Evolutionary conservation across 2,113 vertebrate genomes (phyloP).

Genomic region (Aegithalos caudatus): DNA sequence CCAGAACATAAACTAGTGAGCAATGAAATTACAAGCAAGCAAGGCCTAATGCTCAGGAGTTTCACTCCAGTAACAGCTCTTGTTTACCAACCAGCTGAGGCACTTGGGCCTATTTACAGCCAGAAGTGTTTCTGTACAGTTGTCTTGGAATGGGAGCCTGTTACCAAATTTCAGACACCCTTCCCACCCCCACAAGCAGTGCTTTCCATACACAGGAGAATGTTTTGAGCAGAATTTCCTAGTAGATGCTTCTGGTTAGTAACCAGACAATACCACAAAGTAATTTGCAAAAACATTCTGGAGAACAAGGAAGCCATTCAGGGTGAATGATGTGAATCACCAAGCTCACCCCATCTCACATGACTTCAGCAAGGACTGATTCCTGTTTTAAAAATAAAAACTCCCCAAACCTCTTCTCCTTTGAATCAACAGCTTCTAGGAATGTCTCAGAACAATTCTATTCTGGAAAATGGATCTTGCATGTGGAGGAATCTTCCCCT

Average conservation of each 20-base stretch:
- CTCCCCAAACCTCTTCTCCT: background rate
- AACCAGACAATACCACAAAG: slow-evolving; percentile 36
- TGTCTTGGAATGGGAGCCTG: background rate
- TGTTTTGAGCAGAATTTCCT: slow-evolving; percentile 26
- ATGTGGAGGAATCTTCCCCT: background rate
- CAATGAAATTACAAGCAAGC: background rate
- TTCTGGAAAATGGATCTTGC: background rate
- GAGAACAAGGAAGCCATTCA: slow-evolving; percentile 55
- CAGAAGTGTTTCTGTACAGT: background rate
- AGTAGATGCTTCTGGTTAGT: slow-evolving; percentile 24
- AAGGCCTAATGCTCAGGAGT: background rate
- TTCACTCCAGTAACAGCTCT: background rate
- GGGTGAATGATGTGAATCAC: slow-evolving; percentile 26
- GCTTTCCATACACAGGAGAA: background rate
- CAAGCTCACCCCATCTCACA: slow-evolving; percentile 17
- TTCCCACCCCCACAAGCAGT: background rate
- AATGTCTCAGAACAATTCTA: background rate
- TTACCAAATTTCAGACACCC: slow-evolving; percentile 23
- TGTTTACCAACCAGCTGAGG: background rate
- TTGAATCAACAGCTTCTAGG: slow-evolving; percentile 22
- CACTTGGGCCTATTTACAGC: background rate
- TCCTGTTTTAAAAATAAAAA: background rate
- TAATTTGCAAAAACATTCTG: slow-evolving; percentile 45
- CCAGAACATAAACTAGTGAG: background rate
- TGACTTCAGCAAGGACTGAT: slow-evolving; percentile 7